Base-by-base conservation (phyloP, 2,888 invertebrate genomes). In the Mallateleia sp. region DNA sequence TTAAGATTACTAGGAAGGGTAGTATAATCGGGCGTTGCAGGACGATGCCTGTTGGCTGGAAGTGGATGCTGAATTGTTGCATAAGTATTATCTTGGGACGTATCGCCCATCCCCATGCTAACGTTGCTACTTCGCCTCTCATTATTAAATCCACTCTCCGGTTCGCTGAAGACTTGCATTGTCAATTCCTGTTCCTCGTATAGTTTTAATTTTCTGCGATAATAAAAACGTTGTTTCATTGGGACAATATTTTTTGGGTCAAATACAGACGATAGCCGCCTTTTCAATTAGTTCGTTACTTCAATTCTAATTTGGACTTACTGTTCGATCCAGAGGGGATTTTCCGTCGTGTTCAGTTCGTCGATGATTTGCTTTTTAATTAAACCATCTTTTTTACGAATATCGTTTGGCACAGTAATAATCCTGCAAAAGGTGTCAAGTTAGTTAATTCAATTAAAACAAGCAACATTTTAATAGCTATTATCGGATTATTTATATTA, bases 241-340 rank as follows among this genome's bases (percentile, higher is more conserved):
- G 24, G 34, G 64, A 25, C 56, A 18, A n/a, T 18, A 54, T 20
- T 47, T 6, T 56, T 62, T 60, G 50, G 18, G 20, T 58, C 24
- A 58, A 71, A 56, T 52, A 50, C n/a, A n/a, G 24, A 38, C 42
- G 42, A 24, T 4, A 20, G n/a, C 15, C 15, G 20, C 18, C 28
- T 47, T 64, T 18, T 64, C 34, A 45, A 42, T 64, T 64, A n/a
- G 34, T 34, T 50, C 20, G 22, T 28, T 22, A 67, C 32, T 58
- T 50, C 24, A 22, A 78, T 11, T 11, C 11, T 47, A 42, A 42
- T 82, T 56, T 25, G 8, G 38, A 32, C 97, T 96, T 94, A 97
- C 97, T 98, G 98, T 96, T 98, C 98, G 92, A 98, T 97, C 98
- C 98, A 98, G 15, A 98, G 95, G 0, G 98, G 98, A 96, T 98